Conservation (phyloP, 1,140 invertebrate genomes). For the Aphelinus atriplicis region DNA sequence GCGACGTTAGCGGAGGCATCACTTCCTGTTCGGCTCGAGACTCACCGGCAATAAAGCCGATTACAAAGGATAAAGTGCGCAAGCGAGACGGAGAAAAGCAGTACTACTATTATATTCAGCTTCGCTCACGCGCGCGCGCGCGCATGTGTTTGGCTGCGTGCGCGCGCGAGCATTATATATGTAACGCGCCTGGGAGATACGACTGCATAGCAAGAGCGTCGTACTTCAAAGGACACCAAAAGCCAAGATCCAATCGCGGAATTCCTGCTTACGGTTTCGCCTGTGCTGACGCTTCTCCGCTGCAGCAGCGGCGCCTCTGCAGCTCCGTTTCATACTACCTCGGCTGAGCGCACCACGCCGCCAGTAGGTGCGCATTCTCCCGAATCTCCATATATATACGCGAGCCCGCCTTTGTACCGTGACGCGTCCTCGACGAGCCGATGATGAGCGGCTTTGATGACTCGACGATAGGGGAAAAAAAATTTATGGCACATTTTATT, state of each 20-base stretch:
- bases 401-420: too few relatives aligned
- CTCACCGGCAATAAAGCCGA: too few relatives aligned
- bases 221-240: constrained; percentile 28
- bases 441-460: too few relatives aligned
- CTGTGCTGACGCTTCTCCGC: not conserved
- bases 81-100: not conserved
- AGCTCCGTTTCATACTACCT: too few relatives aligned
- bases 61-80: not conserved
- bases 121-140: not conserved
- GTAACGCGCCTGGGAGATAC: too few relatives aligned
- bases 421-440: too few relatives aligned
- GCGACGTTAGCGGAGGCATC: too few relatives aligned
- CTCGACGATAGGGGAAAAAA: too few relatives aligned
- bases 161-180: not conserved
- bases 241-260: constrained; percentile 26
- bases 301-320: not conserved
- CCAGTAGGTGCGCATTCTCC: not conserved
- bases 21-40: too few relatives aligned
- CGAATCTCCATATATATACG: too few relatives aligned
- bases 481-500: too few relatives aligned
- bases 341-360: too few relatives aligned
- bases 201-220: not conserved
- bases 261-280: constrained; percentile 19
- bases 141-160: not conserved
- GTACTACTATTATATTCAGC: constrained; percentile 7